Evolutionary conservation across 2,113 vertebrate species (phyloP), one percentile per base, ranked within the genome.

Genomic region (Phylloscopus trochiloides): DNA sequence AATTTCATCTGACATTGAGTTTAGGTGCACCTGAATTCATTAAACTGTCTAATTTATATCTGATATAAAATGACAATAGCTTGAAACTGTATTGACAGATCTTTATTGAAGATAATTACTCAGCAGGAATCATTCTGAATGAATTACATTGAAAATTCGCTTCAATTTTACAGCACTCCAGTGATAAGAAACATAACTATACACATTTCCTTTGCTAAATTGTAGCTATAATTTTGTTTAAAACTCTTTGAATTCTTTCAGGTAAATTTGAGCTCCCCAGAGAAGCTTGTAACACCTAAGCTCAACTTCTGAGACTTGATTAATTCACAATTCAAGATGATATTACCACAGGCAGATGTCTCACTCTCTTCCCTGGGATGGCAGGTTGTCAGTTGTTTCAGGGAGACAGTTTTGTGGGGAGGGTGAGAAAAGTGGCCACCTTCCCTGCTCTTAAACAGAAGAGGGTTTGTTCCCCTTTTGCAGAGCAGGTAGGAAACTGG

Each of bases 21-120:
- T 97, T 96, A 68, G 52, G 73, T 95, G 77, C 81, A 92, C 92
- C 85, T 91, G 96, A 96, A 94, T 94, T 96, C 95, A 95, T 98
- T 96, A 94, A 79, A 80, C 91, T 86, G 80, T 89, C 92, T 96
- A 96, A 98, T 97, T 97, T 95, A 40, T 96, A 92, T 84, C 84
- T 97, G 97, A 97, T 96, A 73, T 47, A 77, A 95, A 96, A 66
- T 95, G 97, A 97, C 96, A 96, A 92, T 88, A 85, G 82, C 84
- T 92, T 72, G 91, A 80, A 97, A 96, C 67, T 94, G 88, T 93
- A 94, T 88, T 92, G 88, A 80, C 94, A 92, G 96, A 88, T 66
- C 94, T 94, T 97, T 86, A 96, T 94, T 96, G 94, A 97, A 95
- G 97, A 97, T 92, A 97, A 89, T 96, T 97, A 93, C 88, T 96